Conservation (phyloP, 1,140 invertebrate genomes). For the Drosophila ironensis region DNA sequence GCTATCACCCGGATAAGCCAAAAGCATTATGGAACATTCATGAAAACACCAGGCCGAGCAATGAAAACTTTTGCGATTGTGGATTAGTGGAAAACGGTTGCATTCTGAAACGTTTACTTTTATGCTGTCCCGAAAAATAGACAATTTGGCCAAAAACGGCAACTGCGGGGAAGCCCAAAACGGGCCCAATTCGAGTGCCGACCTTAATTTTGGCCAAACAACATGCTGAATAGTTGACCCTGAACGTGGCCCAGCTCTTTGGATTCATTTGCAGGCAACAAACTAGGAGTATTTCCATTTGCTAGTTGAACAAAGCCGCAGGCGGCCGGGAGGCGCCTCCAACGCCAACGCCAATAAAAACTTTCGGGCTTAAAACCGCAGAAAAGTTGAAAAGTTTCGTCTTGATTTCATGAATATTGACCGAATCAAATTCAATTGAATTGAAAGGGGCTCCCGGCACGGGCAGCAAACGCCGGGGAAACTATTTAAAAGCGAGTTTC, state of each 20-base stretch:
- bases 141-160: constrained; percentile 41
- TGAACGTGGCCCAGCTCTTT: constrained; percentile 30
- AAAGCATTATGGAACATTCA: too few species aligned
- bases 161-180: constrained; percentile 1
- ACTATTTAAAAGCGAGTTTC: constrained; percentile 75
- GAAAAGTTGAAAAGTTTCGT: constrained; percentile 67
- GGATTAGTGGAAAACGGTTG: too few species aligned
- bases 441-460: constrained; percentile 42
- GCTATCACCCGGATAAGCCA: too few species aligned
- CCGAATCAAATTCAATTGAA: constrained; percentile 71
- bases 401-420: constrained; percentile 72
- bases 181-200: neutral
- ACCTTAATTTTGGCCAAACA: constrained; percentile 49
- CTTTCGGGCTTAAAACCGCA: constrained; percentile 67
- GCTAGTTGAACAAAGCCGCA: constrained; percentile 70
- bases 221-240: constrained; percentile 50
- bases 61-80: too few species aligned
- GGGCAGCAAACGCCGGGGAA: constrained; percentile 29
- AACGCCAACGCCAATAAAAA: constrained; percentile 51
- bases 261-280: constrained; percentile 30
- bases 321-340: constrained; percentile 15
- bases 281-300: constrained; percentile 80
- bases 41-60: too few species aligned
- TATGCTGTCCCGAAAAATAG: constrained; percentile 42
- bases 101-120: constrained; percentile 15